phyloP scores from a whole-genome alignment of 2,888 invertebrate species.

The Sarcophaga rosellei region DNA sequence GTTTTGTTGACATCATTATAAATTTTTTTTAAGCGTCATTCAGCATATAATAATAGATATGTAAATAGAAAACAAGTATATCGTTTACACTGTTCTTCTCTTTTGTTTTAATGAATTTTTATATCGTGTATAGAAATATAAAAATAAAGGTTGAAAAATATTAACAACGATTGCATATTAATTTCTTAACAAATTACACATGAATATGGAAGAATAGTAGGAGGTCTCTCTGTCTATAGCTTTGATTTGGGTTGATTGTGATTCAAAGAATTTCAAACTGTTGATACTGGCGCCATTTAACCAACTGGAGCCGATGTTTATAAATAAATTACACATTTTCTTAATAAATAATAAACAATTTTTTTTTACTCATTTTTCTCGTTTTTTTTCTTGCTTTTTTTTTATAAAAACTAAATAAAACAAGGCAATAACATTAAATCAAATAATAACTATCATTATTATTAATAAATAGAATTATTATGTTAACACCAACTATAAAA shows the following conservation, averaged over 20 bases:
- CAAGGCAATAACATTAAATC: not conserved
- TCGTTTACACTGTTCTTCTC: not conserved
- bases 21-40: no score
- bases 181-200: constrained; percentile 51
- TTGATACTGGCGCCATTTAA: constrained; percentile 49
- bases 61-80: no score
- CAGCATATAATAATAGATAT: no score
- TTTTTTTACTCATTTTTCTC: no score
- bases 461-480: constrained; percentile 38
- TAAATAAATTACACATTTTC: constrained; percentile 16
- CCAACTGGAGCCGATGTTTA: constrained; percentile 39
- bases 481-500: constrained; percentile 55
- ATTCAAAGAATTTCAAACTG: constrained; percentile 37
- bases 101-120: not conserved
- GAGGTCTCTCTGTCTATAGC: constrained; percentile 39
- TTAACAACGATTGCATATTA: constrained; percentile 58
- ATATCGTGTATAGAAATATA: not conserved
- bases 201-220: constrained; percentile 57
- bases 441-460: constrained; percentile 12
- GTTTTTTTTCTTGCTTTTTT: no score
- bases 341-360: not conserved
- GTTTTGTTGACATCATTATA: no score
- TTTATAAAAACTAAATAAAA: constrained; percentile 10
- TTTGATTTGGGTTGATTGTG: constrained; percentile 11
- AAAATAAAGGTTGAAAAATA: constrained; percentile 18